Base-by-base conservation (phyloP, 2,888 invertebrate genomes). In the Antheraea assamensis region DNA sequence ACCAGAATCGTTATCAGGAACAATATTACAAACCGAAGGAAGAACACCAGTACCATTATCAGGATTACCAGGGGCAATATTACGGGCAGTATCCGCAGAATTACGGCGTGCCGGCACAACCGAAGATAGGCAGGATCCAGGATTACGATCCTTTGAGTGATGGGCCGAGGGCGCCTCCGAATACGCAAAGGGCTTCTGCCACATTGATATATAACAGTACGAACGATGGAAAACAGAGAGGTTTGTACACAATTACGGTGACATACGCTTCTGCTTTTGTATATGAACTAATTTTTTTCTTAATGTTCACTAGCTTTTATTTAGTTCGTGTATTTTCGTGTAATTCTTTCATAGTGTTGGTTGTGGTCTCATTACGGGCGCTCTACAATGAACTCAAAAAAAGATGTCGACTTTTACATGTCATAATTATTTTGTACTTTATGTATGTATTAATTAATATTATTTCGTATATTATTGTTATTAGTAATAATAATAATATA, bases 131-230 rank as follows among this genome's bases (percentile, higher is more conserved):
- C 78, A 95, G 97, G 93, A 97, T 97, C 80, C 97, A 97, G 78
- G 97, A 98, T 84, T 97, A 97, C 83, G 97, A 98, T 88, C 97
- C 97, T 4, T 91, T 97, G 78, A 96, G 95, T 80, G 97, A 97
- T 83, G 96, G 96, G 71, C 97, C 97, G 24, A 95, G 97, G 77
- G 95, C 95, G 71, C 95, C 96, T 76, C 97, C 97, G 0, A 97
- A 97, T 85, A 96, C 97, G 7, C 96, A 97, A 76, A 95, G 97
- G 82, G 96, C 97, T 82, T 97, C 97, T 5, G 97, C 98, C 72
- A 98, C 98, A 30, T 95, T 98, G 79, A 98, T 98, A 84, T 98
- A 98, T 90, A 98, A 98, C 81, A 88, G 93, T 83, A 91, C 92
- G 72, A 89, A 83, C 76, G 93, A 94, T 75, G 90, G 87, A 17